Evolutionary conservation across 2,113 vertebrate genomes (phyloP).

Genomic region (Hippopotamus amphibius): DNA sequence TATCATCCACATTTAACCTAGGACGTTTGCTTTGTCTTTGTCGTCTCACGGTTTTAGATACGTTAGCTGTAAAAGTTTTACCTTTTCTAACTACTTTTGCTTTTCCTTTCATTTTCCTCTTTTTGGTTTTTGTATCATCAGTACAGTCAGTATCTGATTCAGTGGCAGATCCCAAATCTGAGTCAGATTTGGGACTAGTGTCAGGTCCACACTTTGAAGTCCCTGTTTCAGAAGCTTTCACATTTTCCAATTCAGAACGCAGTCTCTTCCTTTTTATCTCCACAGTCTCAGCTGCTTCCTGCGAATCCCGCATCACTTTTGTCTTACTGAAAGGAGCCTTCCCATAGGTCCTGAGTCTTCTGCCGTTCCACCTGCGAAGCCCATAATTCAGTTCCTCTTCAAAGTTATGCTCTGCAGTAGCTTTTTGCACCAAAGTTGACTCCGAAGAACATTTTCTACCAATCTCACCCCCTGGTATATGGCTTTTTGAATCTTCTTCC

Average conservation of each 20-base stretch:
- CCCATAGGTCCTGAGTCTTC: slow-evolving; percentile 73
- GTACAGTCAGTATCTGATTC: slow-evolving; percentile 80
- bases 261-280: slow-evolving; percentile 70
- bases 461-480: slow-evolving; percentile 50
- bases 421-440: slow-evolving; percentile 36
- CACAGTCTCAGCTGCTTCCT: slow-evolving; percentile 72
- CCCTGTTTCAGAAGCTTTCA: slow-evolving; percentile 44
- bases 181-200: slow-evolving; percentile 59
- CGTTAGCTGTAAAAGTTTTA: slow-evolving; percentile 56
- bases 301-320: slow-evolving; percentile 80
- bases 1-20: slow-evolving; percentile 67
- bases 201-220: slow-evolving; percentile 50
- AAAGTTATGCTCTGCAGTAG: slow-evolving; percentile 72
- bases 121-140: slow-evolving; percentile 76
- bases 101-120: slow-evolving; percentile 78
- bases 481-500: slow-evolving; percentile 83
- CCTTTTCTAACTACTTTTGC: slow-evolving; percentile 81
- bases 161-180: slow-evolving; percentile 63
- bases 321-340: slow-evolving; percentile 81
- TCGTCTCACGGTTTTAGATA: background rate
- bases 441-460: slow-evolving; percentile 60
- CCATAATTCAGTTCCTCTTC: slow-evolving; percentile 85
- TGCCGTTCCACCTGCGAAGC: slow-evolving; percentile 76
- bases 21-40: slow-evolving; percentile 69
- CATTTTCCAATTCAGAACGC: slow-evolving; percentile 49